Percentiles rank a stretch among this genome's conserved stretches.
Conservation (phyloP, 1,140 invertebrate genomes). For the Monochamus saltuarius region DNA sequence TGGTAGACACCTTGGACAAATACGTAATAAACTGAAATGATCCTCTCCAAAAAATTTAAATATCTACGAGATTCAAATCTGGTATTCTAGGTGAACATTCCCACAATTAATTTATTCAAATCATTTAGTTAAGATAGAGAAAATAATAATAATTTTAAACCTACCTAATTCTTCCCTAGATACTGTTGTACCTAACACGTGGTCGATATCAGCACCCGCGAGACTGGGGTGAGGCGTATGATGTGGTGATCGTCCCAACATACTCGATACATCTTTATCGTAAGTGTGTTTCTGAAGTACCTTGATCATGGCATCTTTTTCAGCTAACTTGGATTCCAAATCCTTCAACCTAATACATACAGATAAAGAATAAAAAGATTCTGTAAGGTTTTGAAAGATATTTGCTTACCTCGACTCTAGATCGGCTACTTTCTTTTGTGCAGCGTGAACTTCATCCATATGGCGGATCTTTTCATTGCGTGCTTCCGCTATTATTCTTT, state of each 20-base stretch:
- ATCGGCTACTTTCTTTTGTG: conserved; percentile 81
- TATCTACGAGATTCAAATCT: too few relatives aligned
- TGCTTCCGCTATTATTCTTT: conserved; percentile 82
- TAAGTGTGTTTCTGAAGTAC: conserved; percentile 81
- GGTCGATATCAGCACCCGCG: conserved; percentile 52
- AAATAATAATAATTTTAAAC: conserved; percentile 9
- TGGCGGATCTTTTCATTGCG: conserved; percentile 83
- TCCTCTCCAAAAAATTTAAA: too few relatives aligned
- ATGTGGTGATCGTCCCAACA: conserved; percentile 54
- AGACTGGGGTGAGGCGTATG: conserved; percentile 58
- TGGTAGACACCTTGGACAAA: too few relatives aligned
- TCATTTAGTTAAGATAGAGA: too few relatives aligned
- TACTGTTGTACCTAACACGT: conserved; percentile 48
- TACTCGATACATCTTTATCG: conserved; percentile 63
- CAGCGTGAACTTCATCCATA: conserved; percentile 82
- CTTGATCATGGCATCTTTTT: conserved; percentile 87
- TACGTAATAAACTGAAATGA: too few relatives aligned
- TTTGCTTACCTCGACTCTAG: conserved; percentile 70
- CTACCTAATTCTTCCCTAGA: conserved; percentile 55
- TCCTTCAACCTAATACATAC: conserved; percentile 70
- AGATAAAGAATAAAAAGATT: conserved; percentile 6
- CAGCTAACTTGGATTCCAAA: conserved; percentile 82
- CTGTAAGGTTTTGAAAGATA: not conserved
- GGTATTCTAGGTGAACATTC: too few relatives aligned
- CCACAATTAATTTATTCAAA: too few relatives aligned